These are phyloP conservation scores for Sericinus montela DNA, from an alignment of 2,888 invertebrate genomes.

Conservation along the genomic window DNA sequence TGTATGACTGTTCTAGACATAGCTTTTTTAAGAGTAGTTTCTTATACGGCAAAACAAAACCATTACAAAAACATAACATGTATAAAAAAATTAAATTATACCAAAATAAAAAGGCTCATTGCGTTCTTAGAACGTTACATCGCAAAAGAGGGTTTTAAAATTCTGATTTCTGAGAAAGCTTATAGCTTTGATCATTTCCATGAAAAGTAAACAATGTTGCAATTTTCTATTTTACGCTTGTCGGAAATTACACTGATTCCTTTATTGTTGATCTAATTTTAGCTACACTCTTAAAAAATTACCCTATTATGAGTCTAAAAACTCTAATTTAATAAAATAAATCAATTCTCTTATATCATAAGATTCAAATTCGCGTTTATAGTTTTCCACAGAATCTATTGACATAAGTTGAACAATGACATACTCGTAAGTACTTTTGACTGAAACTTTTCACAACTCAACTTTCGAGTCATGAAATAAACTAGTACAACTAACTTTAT, in stretches of 20 bases:
- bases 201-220: conserved; percentile 3
- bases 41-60: no score
- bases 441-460: conserved; percentile 66
- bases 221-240: not conserved
- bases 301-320: not conserved
- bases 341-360: not conserved
- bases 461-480: conserved; percentile 55
- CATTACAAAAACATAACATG: no score
- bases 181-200: conserved; percentile 29
- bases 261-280: not conserved
- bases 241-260: not conserved
- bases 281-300: no score
- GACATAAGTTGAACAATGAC: conserved; percentile 30
- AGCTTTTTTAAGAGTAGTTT: no score
- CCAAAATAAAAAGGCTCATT: not conserved
- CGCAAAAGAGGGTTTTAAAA: conserved; percentile 37
- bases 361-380: no score
- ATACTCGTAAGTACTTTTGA: conserved; percentile 54
- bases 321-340: not conserved
- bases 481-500: conserved; percentile 60
- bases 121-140: conserved; percentile 41
- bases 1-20: no score
- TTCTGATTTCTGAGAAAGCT: conserved; percentile 30
- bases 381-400: not conserved
- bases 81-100: no score